These are phyloP conservation scores for Odocoileus hemionus DNA, from an alignment of 2,113 vertebrate genomes.

Conservation along the genomic window DNA sequence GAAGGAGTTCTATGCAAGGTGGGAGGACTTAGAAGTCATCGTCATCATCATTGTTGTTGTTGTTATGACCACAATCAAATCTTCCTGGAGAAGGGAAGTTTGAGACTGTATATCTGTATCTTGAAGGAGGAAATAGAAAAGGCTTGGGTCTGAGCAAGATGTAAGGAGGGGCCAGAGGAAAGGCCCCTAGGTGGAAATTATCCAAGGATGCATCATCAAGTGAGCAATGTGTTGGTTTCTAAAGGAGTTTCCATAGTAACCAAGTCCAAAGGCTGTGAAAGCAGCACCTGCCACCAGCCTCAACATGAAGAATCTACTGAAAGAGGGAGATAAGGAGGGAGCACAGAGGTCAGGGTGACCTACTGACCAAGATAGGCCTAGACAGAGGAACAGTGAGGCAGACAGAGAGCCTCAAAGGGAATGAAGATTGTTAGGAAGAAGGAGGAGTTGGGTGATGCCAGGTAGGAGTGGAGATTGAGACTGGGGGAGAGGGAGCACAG, in stretches of 20 bases:
- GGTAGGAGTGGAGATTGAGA: not conserved
- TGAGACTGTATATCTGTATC: not conserved
- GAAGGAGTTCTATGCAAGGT: rapidly evolving
- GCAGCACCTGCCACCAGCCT: not conserved
- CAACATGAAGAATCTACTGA: not conserved
- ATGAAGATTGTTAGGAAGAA: not conserved
- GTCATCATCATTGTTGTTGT: not conserved
- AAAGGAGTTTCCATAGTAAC: not conserved
- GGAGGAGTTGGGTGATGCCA: not conserved
- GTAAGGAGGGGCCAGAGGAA: not conserved
- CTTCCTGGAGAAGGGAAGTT: not conserved
- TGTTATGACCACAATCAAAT: not conserved
- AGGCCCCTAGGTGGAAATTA: not conserved
- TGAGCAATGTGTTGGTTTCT: not conserved
- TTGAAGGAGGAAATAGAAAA: not conserved
- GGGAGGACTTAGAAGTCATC: not conserved
- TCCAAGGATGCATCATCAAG: not conserved
- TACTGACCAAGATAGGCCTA: not conserved
- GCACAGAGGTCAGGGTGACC: not conserved
- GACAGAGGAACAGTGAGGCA: not conserved
- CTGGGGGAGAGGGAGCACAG: not conserved
- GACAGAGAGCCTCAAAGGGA: not conserved
- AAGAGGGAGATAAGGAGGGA: not conserved
- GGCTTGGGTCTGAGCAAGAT: not conserved
- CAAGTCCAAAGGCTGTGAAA: not conserved